Evolutionary conservation across 2,797 vertebrate genomes (phyloP).

Genomic region (Okamejei kenojei): DNA sequence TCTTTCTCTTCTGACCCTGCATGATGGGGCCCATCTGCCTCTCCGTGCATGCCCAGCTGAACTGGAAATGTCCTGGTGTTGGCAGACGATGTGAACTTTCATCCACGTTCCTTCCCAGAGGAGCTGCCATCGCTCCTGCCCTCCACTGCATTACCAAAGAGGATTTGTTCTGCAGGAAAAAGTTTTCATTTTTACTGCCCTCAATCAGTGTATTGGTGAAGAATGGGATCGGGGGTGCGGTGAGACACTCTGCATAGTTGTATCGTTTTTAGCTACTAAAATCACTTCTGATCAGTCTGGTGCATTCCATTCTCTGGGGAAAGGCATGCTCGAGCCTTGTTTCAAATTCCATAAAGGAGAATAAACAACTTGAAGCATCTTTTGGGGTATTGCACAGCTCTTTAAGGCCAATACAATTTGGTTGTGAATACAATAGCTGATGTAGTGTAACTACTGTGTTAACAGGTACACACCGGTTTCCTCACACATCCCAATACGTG

Average conservation of each 20-base stretch:
- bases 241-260: background rate
- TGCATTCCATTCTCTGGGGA: conserved; percentile 22
- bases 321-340: background rate
- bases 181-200: background rate
- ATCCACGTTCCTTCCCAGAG: background rate
- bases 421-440: background rate
- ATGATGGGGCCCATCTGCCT: no score
- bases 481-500: no score
- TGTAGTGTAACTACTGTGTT: background rate
- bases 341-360: background rate
- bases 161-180: background rate
- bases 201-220: no score
- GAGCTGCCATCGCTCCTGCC: background rate
- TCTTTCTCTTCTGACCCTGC: background rate
- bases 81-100: background rate
- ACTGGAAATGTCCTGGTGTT: background rate
- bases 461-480: no score
- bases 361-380: background rate
- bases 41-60: background rate
- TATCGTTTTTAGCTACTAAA: conserved; percentile 13
- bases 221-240: background rate
- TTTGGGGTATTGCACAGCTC: background rate
- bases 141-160: background rate
- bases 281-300: background rate
- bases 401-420: background rate